These are phyloP conservation scores for Caiman crocodilus DNA, from an alignment of 2,797 vertebrate genomes.

Conservation along the genomic window DNA sequence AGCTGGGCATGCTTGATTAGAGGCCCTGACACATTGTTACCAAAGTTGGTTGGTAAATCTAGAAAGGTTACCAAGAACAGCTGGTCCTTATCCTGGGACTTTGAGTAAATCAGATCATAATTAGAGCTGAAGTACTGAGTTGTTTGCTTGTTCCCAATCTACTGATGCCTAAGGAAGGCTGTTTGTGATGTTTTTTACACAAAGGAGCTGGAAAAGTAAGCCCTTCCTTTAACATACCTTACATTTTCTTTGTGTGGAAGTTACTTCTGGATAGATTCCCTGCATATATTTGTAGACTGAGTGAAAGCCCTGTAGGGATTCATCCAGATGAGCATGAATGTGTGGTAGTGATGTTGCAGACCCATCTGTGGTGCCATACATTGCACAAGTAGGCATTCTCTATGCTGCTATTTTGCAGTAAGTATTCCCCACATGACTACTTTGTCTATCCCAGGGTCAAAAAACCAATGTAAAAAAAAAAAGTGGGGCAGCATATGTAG, in stretches of 20 bases:
- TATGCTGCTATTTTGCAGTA: too few relatives aligned
- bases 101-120: neutral
- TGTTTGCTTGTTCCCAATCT: neutral
- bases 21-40: too few relatives aligned
- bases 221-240: neutral
- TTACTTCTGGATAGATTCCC: neutral
- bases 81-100: neutral
- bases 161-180: neutral
- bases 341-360: too few relatives aligned
- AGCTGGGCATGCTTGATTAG: too few relatives aligned
- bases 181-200: neutral
- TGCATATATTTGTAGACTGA: neutral
- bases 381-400: too few relatives aligned
- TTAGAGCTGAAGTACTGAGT: neutral
- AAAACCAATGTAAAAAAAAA: too few relatives aligned
- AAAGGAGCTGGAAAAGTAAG: neutral
- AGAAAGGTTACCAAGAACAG: neutral
- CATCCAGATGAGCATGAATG: too few relatives aligned
- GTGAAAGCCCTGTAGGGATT: neutral
- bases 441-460: too few relatives aligned
- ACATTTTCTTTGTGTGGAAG: fast-evolving
- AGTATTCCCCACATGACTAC: too few relatives aligned
- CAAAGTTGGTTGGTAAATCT: neutral
- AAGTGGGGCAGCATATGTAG: too few relatives aligned
- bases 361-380: too few relatives aligned